phyloP scores from a whole-genome alignment of 2,113 vertebrate genomes.

The Phylloscopus trochilus region DNA sequence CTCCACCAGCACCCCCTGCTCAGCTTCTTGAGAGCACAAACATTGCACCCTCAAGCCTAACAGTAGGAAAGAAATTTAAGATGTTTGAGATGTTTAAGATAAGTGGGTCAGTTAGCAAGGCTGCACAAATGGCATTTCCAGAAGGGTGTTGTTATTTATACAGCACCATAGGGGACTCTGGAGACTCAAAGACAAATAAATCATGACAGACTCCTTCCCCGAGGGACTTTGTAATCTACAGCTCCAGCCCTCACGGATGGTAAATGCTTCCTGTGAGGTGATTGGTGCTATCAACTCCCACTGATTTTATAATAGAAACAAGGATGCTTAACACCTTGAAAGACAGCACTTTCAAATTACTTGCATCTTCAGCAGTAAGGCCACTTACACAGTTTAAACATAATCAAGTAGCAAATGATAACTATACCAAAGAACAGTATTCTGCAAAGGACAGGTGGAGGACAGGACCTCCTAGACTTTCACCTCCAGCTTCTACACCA shows the following conservation, averaged over 20 bases:
- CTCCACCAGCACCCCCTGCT: neutral
- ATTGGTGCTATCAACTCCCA: conserved; percentile 26
- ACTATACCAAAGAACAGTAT: neutral
- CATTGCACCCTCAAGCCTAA: neutral
- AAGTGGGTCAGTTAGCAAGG: conserved; percentile 12
- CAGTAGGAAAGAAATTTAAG: neutral
- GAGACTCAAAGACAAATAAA: conserved; percentile 38
- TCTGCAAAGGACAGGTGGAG: neutral
- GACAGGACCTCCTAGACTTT: neutral
- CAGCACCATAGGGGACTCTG: neutral
- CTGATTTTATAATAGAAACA: neutral
- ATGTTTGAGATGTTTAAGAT: neutral
- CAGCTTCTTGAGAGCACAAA: neutral
- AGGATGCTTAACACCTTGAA: conserved; percentile 16
- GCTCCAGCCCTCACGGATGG: neutral
- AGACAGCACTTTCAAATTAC: neutral
- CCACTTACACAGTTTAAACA: neutral
- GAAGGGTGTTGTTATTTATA: conserved; percentile 22
- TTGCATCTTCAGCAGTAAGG: neutral
- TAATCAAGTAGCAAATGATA: neutral
- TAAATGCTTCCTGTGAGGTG: conserved; percentile 13
- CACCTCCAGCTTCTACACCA: neutral
- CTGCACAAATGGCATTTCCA: neutral
- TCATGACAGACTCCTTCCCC: neutral
- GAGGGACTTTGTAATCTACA: neutral